Percentiles rank a stretch among this genome's conserved stretches.
phyloP scores from a whole-genome alignment of 2,888 invertebrate genomes.

The Synanthedon vespiformis region DNA sequence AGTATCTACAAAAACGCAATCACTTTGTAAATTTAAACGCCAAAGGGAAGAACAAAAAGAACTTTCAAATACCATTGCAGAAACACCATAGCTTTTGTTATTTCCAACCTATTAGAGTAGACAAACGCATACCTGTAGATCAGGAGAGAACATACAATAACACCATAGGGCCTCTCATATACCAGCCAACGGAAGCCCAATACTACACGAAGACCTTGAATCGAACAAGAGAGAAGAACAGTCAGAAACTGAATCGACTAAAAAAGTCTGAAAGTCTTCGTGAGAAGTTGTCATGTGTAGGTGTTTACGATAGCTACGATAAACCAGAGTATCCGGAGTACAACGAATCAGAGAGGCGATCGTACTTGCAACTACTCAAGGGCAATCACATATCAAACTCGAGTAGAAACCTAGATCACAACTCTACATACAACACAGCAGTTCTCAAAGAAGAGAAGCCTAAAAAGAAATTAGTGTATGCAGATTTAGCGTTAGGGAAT shows the following conservation, averaged over 20 bases:
- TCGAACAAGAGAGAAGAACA: slow-evolving; percentile 57
- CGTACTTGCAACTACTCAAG: slow-evolving; percentile 56
- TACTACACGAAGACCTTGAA: slow-evolving; percentile 64
- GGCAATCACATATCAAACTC: slow-evolving; percentile 66
- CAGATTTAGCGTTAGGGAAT: slow-evolving; percentile 67
- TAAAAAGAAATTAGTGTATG: slow-evolving; percentile 65
- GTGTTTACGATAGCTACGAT: slow-evolving; percentile 59
- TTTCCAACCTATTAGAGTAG: slow-evolving; percentile 74
- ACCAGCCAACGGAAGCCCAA: slow-evolving; percentile 51
- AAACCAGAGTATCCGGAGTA: slow-evolving; percentile 61
- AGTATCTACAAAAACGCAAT: slow-evolving; percentile 68
- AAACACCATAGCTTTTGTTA: slow-evolving; percentile 77
- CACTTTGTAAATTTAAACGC: slow-evolving; percentile 65
- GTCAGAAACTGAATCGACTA: slow-evolving; percentile 54
- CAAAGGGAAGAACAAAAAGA: slow-evolving; percentile 70
- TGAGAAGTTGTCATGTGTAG: slow-evolving; percentile 64
- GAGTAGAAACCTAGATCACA: slow-evolving; percentile 50
- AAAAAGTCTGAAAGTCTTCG: slow-evolving; percentile 65
- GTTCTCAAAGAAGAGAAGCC: slow-evolving; percentile 55
- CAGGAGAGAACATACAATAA: slow-evolving; percentile 58
- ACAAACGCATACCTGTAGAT: slow-evolving; percentile 65
- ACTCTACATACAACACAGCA: slow-evolving; percentile 34
- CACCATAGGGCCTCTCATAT: slow-evolving; percentile 59
- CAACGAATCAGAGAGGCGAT: slow-evolving; percentile 53
- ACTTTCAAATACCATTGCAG: slow-evolving; percentile 74